These are phyloP conservation scores for Pollenia amentaria DNA, from an alignment of 2,888 invertebrate genomes.

Conservation along the genomic window DNA sequence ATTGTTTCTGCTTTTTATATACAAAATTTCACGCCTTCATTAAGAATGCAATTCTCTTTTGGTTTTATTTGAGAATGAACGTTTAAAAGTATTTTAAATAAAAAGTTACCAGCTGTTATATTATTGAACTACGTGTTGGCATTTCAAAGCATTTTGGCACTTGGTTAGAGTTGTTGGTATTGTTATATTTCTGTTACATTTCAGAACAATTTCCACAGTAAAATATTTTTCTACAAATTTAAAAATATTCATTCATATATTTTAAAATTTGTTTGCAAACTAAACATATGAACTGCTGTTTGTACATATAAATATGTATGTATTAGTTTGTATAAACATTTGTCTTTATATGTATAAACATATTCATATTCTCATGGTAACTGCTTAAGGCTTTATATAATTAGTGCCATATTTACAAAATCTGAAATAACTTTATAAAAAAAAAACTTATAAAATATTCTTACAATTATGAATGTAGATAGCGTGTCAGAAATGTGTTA, in stretches of 20 bases:
- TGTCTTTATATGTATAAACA: background rate
- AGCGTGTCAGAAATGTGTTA: conserved; percentile 54
- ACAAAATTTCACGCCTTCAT: conserved; percentile 64
- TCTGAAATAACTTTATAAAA: background rate
- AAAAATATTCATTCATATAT: conserved; percentile 9
- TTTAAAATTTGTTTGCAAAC: background rate
- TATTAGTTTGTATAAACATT: background rate
- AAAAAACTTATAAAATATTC: conserved; percentile 22
- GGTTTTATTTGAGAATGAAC: conserved; percentile 26
- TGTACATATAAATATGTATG: too few relatives aligned
- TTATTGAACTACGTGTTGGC: conserved; percentile 69
- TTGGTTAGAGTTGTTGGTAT: conserved; percentile 56
- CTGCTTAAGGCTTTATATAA: conserved; percentile 67
- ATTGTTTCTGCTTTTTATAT: conserved; percentile 2
- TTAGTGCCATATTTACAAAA: conserved; percentile 65
- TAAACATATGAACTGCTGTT: too few relatives aligned
- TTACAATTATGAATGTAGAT: conserved; percentile 34
- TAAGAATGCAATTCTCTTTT: conserved; percentile 69
- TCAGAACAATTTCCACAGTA: conserved; percentile 36
- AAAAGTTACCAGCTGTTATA: conserved; percentile 38
- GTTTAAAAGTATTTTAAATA: conserved; percentile 17
- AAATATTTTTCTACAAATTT: conserved; percentile 14
- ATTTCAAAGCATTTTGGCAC: conserved; percentile 70
- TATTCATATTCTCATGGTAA: conserved; percentile 67
- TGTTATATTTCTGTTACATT: conserved; percentile 50